Conservation (phyloP, 2,888 invertebrate species). For the Leptarthrus brevirostris region DNA sequence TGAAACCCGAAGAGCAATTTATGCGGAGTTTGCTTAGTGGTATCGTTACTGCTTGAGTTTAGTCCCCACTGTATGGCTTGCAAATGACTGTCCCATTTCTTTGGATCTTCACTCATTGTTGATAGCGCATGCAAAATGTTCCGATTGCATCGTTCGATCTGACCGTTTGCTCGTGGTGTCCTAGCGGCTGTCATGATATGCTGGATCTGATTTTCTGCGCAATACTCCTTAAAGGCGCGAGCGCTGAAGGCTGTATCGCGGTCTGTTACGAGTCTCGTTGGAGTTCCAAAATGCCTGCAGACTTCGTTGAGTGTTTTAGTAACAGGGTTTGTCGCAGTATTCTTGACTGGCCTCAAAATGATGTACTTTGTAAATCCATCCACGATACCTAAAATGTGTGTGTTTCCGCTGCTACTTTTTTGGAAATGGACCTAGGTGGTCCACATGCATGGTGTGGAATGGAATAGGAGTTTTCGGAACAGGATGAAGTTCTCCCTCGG, state of each 20-base stretch:
- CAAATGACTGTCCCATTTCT: too few relatives aligned
- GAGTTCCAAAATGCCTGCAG: conserved; percentile 12
- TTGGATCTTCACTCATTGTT: too few relatives aligned
- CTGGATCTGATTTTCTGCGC: too few relatives aligned
- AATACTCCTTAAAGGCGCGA: neutral
- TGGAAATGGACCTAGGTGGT: conserved; percentile 39
- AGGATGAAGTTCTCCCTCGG: too few relatives aligned
- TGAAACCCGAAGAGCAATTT: too few relatives aligned
- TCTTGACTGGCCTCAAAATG: neutral
- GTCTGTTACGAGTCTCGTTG: neutral
- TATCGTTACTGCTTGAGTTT: too few relatives aligned
- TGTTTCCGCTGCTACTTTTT: conserved; percentile 2
- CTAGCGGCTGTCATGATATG: too few relatives aligned
- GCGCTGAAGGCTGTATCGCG: conserved; percentile 25
- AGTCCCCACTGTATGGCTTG: too few relatives aligned
- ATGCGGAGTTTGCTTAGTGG: too few relatives aligned
- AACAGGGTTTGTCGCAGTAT: neutral
- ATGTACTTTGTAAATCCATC: conserved; percentile 29
- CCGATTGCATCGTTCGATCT: too few relatives aligned
- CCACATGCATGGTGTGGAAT: conserved; percentile 4
- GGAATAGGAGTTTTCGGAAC: conserved; percentile 13
- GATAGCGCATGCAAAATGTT: too few relatives aligned
- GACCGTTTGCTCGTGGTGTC: too few relatives aligned
- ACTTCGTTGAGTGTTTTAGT: neutral
- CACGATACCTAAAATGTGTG: neutral